Conservation (phyloP, 2,888 invertebrate species). For the Aleiodes leptofemur region DNA sequence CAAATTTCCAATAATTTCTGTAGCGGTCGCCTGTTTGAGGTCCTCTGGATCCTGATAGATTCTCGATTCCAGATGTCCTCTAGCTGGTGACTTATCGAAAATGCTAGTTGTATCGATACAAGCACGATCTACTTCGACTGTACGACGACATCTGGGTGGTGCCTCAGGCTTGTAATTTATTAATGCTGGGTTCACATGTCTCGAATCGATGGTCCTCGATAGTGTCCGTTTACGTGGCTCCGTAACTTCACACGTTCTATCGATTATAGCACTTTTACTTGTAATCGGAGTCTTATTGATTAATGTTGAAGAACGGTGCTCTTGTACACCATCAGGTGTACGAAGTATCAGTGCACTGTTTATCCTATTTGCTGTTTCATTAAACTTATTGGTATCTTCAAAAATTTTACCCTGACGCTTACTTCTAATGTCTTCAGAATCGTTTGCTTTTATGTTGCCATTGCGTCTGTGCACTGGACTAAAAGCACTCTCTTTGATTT, state of each 20-base stretch:
- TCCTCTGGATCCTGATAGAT: constrained; percentile 56
- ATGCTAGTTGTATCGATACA: constrained; percentile 72
- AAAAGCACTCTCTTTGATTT: constrained; percentile 46
- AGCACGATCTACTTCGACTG: constrained; percentile 67
- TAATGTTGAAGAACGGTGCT: constrained; percentile 57
- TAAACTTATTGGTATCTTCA: constrained; percentile 27
- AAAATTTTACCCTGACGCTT: constrained; percentile 43
- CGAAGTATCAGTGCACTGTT: constrained; percentile 54
- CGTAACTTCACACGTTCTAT: constrained; percentile 58
- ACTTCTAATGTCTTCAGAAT: constrained; percentile 33
- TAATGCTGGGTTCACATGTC: constrained; percentile 68
- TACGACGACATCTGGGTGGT: constrained; percentile 57
- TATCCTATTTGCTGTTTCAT: constrained; percentile 46
- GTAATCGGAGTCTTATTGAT: constrained; percentile 65
- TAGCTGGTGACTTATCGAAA: constrained; percentile 66
- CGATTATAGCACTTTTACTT: constrained; percentile 69
- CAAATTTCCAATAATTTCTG: constrained; percentile 65
- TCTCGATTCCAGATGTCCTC: constrained; percentile 58
- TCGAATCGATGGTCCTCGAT: constrained; percentile 58
- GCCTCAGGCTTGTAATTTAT: constrained; percentile 65
- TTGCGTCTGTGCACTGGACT: constrained; percentile 39
- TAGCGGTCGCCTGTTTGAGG: constrained; percentile 60
- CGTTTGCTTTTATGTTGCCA: constrained; percentile 36
- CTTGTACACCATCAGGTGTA: constrained; percentile 32
- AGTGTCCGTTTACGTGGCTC: constrained; percentile 53